phyloP scores from a whole-genome alignment of 2,888 invertebrate species.

The Hydraecia micacea region DNA sequence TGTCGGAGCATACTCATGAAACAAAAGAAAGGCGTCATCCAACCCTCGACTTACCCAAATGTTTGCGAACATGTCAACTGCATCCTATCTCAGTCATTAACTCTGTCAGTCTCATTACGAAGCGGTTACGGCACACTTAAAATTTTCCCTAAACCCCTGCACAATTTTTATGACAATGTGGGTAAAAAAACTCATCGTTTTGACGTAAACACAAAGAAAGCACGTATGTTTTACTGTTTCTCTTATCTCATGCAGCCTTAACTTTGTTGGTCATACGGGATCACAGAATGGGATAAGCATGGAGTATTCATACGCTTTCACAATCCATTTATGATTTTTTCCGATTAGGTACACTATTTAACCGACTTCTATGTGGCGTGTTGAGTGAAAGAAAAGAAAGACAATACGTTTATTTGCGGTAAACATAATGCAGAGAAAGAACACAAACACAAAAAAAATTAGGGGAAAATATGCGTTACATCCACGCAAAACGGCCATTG shows the following conservation, averaged over 20 bases:
- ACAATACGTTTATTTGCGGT: background rate
- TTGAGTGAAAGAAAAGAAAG: background rate
- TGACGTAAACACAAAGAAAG: conserved; percentile 76
- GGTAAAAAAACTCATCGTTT: conserved; percentile 69
- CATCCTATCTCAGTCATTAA: conserved; percentile 56
- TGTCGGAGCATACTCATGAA: background rate
- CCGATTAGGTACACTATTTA: background rate
- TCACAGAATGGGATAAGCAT: conserved; percentile 44
- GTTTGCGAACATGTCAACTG: conserved; percentile 53
- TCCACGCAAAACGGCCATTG: background rate
- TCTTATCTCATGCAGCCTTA: conserved; percentile 75
- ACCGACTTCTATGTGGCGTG: background rate
- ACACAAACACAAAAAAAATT: background rate
- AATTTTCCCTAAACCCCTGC: conserved; percentile 35
- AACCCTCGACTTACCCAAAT: conserved; percentile 19
- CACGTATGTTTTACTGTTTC: conserved; percentile 78
- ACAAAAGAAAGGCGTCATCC: conserved; percentile 29
- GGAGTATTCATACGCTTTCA: conserved; percentile 14
- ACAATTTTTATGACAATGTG: conserved; percentile 46
- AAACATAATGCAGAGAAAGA: background rate
- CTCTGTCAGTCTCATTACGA: conserved; percentile 46
- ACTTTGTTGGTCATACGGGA: conserved; percentile 79
- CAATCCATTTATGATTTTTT: background rate
- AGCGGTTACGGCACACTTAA: conserved; percentile 33
- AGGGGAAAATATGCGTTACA: background rate